phyloP scores from a whole-genome alignment of 2,888 invertebrate genomes.

The Auanema sp. region DNA sequence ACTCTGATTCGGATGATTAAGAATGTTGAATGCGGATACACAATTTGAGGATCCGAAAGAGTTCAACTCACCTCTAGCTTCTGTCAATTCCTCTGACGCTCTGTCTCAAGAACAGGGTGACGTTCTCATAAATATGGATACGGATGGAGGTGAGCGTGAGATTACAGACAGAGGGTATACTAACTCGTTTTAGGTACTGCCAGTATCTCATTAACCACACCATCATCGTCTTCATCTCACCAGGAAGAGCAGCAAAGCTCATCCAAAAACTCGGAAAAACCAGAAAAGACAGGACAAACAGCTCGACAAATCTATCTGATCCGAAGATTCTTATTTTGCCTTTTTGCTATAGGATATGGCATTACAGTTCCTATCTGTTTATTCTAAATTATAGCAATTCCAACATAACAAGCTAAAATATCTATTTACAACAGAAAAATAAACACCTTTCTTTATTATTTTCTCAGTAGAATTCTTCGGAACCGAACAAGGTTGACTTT shows the following conservation, averaged over 20 bases:
- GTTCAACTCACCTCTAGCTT: conserved; percentile 19
- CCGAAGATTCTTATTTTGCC: conserved; percentile 31
- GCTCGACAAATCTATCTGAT: conserved; percentile 32
- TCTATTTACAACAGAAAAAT: no score
- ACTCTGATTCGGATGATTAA: conserved; percentile 1
- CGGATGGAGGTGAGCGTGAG: neutral
- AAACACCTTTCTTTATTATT: no score
- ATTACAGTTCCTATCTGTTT: conserved; percentile 25
- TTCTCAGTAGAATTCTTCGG: conserved; percentile 32
- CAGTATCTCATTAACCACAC: neutral
- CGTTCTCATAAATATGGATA: neutral
- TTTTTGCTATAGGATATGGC: conserved; percentile 27
- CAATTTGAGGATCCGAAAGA: conserved; percentile 7
- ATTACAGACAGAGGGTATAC: neutral
- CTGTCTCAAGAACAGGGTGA: conserved; percentile 2
- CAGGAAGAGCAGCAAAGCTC: no score
- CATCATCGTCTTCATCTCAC: no score
- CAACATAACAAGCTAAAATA: no score
- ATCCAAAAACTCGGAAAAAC: no score
- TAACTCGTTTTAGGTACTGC: neutral
- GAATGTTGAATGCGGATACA: conserved; percentile 6
- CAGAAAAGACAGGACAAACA: neutral
- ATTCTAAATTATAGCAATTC: conserved; percentile 6
- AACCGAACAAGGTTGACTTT: conserved; percentile 56
- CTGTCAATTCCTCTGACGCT: conserved; percentile 6